Evolutionary conservation across 2,888 invertebrate species (phyloP), one percentile per base, ranked within the genome.

Genomic region (Ochlodes sylvanus): DNA sequence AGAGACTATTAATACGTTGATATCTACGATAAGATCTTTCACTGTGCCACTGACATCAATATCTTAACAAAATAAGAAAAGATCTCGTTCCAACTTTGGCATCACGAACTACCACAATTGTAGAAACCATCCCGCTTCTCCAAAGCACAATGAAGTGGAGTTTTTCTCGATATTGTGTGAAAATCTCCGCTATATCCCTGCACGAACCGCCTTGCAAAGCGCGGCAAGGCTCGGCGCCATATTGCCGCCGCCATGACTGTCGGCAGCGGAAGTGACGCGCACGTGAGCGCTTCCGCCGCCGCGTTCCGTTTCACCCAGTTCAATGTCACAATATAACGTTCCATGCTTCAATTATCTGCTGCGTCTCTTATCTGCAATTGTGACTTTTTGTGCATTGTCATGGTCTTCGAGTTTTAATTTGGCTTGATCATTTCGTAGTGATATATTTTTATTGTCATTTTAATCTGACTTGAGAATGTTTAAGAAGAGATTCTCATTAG

Each of bases 241-340:
- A 84, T 90, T 90, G 90, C 83, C 84, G 86, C 79, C 88, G 89
- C 88, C 89, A 89, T 90, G 85, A 84, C 87, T 82, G 85, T 85
- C 82, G 81, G 79, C 78, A 78, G 79, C 89, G 91, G 92, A 92
- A 89, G 88, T 84, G 84, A 86, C 86, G 89, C 89, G 90, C 92
- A 91, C 92, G 92, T 92, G 92, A 89, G 84, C 83, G 83, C 88
- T 90, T 92, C 92, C 92, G 90, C 84, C 61, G 74, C 76, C 76
- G 79, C 87, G 86, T 90, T 89, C 90, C 90, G 89, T 88, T 90
- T 84, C 85, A 89, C 89, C 86, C 90, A 85, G 85, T 88, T 89
- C 89, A 90, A 89, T 89, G 89, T 90, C 88, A 89, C 80, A 84
- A 86, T 85, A 84, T 86, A 84, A 79, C 47, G 56, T 50, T 47